A percentile compares a stretch with the other conserved stretches of the same genome.
These are phyloP conservation scores for Leguminivora glycinivorella DNA, from an alignment of 1,140 invertebrate genomes.

Conservation along the genomic window DNA sequence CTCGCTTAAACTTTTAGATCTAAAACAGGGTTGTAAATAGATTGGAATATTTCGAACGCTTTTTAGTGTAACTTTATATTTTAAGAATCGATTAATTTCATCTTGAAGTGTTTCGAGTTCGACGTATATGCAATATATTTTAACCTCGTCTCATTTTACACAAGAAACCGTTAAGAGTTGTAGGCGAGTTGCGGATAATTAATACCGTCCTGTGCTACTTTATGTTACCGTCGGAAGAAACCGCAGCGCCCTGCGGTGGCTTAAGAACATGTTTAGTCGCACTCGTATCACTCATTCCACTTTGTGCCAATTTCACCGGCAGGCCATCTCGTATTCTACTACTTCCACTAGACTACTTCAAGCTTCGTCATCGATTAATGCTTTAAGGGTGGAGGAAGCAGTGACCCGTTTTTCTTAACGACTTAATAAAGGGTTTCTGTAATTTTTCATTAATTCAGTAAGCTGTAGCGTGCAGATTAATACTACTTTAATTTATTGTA, in stretches of 20 bases:
- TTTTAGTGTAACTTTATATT: too few species aligned
- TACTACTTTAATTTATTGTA: background rate
- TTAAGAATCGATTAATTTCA: too few species aligned
- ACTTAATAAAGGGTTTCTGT: slow-evolving; percentile 16
- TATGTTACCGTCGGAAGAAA: slow-evolving; percentile 59
- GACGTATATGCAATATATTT: background rate
- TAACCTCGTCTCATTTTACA: slow-evolving; percentile 63
- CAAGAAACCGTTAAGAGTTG: slow-evolving; percentile 67
- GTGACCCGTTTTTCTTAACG: background rate
- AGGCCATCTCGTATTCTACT: slow-evolving; percentile 19
- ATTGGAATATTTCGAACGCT: slow-evolving; percentile 17
- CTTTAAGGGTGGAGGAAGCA: slow-evolving; percentile 29
- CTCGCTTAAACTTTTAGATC: background rate
- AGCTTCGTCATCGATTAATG: slow-evolving; percentile 36
- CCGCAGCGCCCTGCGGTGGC: slow-evolving; percentile 54
- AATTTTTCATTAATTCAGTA: slow-evolving; percentile 1
- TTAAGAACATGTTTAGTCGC: slow-evolving; percentile 45
- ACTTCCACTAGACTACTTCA: slow-evolving; percentile 29
- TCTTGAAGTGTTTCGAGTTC: too few species aligned
- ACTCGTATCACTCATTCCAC: slow-evolving; percentile 51
- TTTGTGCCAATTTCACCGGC: slow-evolving; percentile 53
- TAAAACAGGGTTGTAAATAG: background rate
- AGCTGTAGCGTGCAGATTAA: slow-evolving; percentile 12
- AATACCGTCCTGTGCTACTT: slow-evolving; percentile 71
- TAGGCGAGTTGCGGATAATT: slow-evolving; percentile 60